Evolutionary conservation across 2,888 invertebrate species (phyloP), one percentile per base, ranked within the genome.

Genomic region (Sarcophaga variegata): DNA sequence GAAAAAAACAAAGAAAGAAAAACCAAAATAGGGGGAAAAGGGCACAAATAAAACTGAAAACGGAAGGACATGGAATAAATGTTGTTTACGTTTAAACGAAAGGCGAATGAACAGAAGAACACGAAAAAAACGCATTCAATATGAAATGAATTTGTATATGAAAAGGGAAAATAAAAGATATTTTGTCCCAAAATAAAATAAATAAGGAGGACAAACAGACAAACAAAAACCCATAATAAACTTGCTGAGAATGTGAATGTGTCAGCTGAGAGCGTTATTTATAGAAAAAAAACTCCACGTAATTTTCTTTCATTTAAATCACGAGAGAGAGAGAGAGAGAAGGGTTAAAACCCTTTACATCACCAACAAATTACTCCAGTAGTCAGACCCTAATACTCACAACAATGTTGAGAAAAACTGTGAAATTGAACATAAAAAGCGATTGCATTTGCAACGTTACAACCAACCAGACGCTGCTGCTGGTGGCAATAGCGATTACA

Each of bases 251-350:
- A 88, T 83, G 78, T 83, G 85, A 89, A 90, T 91, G 89, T 91
- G 91, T 91, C 91, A 91, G 91, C 92, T 91, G 91, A 91, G 89
- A 91, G 89, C 87, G 83, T 89, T 64, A 84, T 81, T 76, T 49
- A 77, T 17, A 20, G 22, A 12, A 5, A 59, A 71, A 54, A 77
- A 88, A 81, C 76, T 22, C 66, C 14, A 10, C 89, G 88, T 22
- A 20, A 62, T 62, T n/a, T n/a, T 78, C 17, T 83, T 83, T 85
- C 89, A 89, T 86, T 85, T 83, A 66, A 83, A 37, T 6, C 85
- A 37, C 74, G 5, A 76, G 47, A 67, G 85, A 49, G 5, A 76
- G 47, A 67, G 85, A 49, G 63, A 88, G 62, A 64, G 60, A 83
- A 83, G 82, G 76, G 83, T 85, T 85, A 85, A 54, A 70, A 25